Conservation (phyloP, 2,797 vertebrate species). For the Balearica regulorum region DNA sequence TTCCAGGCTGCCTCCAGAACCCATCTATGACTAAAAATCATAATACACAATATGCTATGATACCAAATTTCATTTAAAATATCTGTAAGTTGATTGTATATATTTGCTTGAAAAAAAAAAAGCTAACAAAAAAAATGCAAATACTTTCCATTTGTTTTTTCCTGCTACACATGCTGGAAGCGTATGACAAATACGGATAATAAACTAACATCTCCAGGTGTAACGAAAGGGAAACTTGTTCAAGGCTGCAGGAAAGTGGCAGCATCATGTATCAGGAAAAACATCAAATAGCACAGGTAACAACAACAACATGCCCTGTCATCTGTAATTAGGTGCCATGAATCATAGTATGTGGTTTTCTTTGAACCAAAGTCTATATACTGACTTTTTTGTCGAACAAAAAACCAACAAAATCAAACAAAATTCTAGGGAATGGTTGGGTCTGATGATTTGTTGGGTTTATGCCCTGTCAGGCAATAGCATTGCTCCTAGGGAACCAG, state of each 20-base stretch:
- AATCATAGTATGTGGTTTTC: fast-evolving
- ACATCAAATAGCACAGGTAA: not conserved
- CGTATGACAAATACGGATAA: not conserved
- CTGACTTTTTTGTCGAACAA: too few relatives aligned
- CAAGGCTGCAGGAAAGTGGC: not conserved
- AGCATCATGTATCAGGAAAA: not conserved
- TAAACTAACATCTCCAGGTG: not conserved
- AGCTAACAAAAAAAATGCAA: not conserved
- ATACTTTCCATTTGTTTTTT: not conserved
- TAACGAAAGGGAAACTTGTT: not conserved
- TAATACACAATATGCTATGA: not conserved
- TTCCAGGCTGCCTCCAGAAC: not conserved
- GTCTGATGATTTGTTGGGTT: fast-evolving
- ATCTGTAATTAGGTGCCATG: not conserved
- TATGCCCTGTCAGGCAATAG: fast-evolving
- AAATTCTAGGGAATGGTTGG: fast-evolving
- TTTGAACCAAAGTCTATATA: not conserved
- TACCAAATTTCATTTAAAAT: not conserved
- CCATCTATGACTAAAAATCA: not conserved
- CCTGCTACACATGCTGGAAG: not conserved
- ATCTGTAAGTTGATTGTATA: not conserved
- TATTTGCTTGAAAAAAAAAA: not conserved
- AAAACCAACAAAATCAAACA: too few relatives aligned
- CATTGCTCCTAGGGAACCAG: not conserved
- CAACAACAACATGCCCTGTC: fast-evolving